Conservation (phyloP, 2,888 invertebrate genomes). For the Orthosia gracilis region DNA sequence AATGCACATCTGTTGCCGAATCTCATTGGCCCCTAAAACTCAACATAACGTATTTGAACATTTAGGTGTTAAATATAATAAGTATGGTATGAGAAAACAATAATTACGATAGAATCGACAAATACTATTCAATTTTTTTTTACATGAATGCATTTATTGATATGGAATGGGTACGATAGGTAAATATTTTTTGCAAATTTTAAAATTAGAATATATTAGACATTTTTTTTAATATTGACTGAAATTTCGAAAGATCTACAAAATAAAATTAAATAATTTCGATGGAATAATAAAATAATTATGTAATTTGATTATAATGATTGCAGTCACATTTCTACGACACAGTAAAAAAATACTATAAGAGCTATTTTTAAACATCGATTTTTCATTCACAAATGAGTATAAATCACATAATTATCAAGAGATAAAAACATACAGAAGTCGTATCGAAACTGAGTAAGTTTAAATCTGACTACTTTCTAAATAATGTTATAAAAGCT, state of each 20-base stretch:
- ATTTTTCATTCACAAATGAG: conserved; percentile 53
- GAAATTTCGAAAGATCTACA: conserved; percentile 32
- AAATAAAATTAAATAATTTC: conserved; percentile 27
- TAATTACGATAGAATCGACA: conserved; percentile 10
- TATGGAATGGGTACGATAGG: conserved; percentile 62
- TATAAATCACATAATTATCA: conserved; percentile 45
- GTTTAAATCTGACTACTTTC: not conserved
- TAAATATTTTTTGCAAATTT: conserved; percentile 17
- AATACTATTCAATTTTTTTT: conserved; percentile 11
- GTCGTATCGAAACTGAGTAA: conserved; percentile 38
- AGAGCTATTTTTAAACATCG: conserved; percentile 16
- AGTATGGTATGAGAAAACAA: conserved; percentile 19
- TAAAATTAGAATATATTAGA: conserved; percentile 13
- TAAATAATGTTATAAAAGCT: not conserved
- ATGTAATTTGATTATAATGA: conserved; percentile 32
- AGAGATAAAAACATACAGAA: conserved; percentile 31
- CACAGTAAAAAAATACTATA: conserved; percentile 48
- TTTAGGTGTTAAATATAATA: conserved; percentile 56
- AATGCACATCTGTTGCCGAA: conserved; percentile 31
- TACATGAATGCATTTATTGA: conserved; percentile 37
- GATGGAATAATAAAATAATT: conserved; percentile 28
- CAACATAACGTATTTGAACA: conserved; percentile 61
- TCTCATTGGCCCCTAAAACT: conserved; percentile 58
- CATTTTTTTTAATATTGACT: conserved; percentile 16
- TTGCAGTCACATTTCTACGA: conserved; percentile 18